Evolutionary conservation across 2,113 vertebrate genomes (phyloP), one percentile per base, ranked within the genome.

Genomic region (Bothrops jararaca): DNA sequence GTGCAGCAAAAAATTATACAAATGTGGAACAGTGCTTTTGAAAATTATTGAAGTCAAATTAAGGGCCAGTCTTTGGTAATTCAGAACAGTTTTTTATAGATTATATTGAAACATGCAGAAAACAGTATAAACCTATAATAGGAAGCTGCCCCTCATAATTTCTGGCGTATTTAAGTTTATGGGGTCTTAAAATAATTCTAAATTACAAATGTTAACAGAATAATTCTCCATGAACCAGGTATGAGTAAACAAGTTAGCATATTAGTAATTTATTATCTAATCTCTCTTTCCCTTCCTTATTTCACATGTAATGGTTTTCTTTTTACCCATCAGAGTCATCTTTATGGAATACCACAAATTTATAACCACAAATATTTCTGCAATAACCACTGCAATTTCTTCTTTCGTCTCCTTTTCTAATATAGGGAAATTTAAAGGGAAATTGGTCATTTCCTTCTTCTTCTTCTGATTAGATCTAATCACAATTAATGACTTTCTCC

Each of bases 391-490:
- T 89, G 88, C 24, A 39, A n/a, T 89, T 89, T 57, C 48, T 69
- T 42, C 45, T 54, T 9, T 92, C 74, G 74, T 26, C 12, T 13
- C 34, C 60, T 8, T n/a, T 53, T 29, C 39, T 54, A 86, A 8
- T 91, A 48, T 91, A 0, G 0, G 24, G 93, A 5, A 94, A n/a
- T 88, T 85, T 42, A 50, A 24, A 90, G 89, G 50, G 50, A 15
- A 20, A 48, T 85, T 90, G 23, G 89, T 6, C 94, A 94, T 88
- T 89, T 91, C 11, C 58, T 13, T 94, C 89, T 96, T 93, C 48
- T 0, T 93, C 48, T 0, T 20, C 58, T 95, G 94, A 96, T 95
- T 95, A 97, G 96, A 95, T 91, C 4, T 95, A 97, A 95, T 91
- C 91, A 96, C 60, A 95, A 93, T 34, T 94, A 91, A 96, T 93